A percentile compares a stretch with the other conserved stretches of the same genome.
phyloP scores from a whole-genome alignment of 1,140 invertebrate genomes.

The Heliothis virescens region DNA sequence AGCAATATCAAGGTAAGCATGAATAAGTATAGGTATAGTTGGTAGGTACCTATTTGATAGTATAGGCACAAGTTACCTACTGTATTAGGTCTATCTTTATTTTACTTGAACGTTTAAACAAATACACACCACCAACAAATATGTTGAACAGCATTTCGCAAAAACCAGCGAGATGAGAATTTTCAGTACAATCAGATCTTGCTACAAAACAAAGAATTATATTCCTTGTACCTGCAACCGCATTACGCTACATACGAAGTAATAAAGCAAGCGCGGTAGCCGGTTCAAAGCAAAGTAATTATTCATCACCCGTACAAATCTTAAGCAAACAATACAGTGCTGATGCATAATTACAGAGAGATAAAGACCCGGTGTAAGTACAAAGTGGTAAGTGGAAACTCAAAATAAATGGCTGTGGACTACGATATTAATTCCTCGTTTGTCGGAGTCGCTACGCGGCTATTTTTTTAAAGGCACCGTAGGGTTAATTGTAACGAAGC shows the following conservation, averaged over 20 bases:
- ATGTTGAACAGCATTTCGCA: neutral
- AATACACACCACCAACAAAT: neutral
- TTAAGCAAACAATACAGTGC: slow-evolving; percentile 76
- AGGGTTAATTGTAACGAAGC: slow-evolving; percentile 78
- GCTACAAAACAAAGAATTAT: slow-evolving; percentile 23
- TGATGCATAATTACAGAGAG: slow-evolving; percentile 76
- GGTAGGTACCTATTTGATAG: too few relatives aligned
- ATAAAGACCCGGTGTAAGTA: slow-evolving; percentile 67
- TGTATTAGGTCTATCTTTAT: too few relatives aligned
- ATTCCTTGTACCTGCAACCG: slow-evolving; percentile 38
- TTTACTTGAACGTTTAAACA: neutral
- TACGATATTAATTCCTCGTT: slow-evolving; percentile 82
- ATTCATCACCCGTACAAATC: slow-evolving; percentile 67
- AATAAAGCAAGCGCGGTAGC: slow-evolving; percentile 46
- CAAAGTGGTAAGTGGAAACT: slow-evolving; percentile 78
- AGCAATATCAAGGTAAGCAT: too few relatives aligned
- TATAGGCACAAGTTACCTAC: too few relatives aligned
- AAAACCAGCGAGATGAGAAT: slow-evolving; percentile 11
- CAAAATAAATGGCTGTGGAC: slow-evolving; percentile 72
- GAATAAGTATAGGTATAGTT: too few relatives aligned
- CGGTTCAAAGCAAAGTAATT: slow-evolving; percentile 53
- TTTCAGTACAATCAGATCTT: slow-evolving; percentile 16
- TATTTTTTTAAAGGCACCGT: slow-evolving; percentile 71
- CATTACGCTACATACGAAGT: slow-evolving; percentile 44
- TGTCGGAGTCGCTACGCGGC: slow-evolving; percentile 70